Percentiles rank a stretch among this genome's conserved stretches.
phyloP scores from a whole-genome alignment of 1,140 invertebrate genomes.

The Bombus breviceps region DNA sequence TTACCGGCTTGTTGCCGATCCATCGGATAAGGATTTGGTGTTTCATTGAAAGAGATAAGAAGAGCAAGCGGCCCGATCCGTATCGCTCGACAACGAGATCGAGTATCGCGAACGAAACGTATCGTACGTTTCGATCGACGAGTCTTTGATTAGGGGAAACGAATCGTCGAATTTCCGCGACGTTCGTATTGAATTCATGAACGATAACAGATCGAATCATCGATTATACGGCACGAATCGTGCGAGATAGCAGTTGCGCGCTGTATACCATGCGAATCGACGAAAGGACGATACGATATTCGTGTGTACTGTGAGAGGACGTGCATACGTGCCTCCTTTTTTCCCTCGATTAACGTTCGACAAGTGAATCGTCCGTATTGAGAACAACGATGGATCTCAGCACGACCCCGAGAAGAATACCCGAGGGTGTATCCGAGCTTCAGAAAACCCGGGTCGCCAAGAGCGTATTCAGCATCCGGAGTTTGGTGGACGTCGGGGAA shows the following conservation, averaged over 20 bases:
- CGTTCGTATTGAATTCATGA: not conserved
- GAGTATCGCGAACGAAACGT: too few species aligned
- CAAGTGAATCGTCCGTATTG: not conserved
- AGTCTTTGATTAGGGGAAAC: not conserved
- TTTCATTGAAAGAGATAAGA: slow-evolving; percentile 25
- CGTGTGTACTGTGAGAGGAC: slow-evolving; percentile 21
- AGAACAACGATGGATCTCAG: slow-evolving; percentile 77
- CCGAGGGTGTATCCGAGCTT: slow-evolving; percentile 73
- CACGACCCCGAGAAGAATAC: slow-evolving; percentile 75
- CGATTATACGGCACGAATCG: not conserved
- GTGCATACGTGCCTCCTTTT: slow-evolving; percentile 1
- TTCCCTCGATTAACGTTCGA: not conserved
- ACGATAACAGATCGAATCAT: not conserved
- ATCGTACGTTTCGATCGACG: too few species aligned
- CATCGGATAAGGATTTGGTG: not conserved
- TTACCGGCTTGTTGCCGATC: not conserved
- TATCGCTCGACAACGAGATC: not conserved
- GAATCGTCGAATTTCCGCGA: not conserved
- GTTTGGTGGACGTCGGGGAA: slow-evolving; percentile 83
- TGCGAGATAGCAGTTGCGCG: not conserved
- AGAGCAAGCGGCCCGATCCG: too few species aligned
- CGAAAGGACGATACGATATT: slow-evolving; percentile 22
- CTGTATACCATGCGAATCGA: slow-evolving; percentile 24
- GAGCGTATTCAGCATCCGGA: slow-evolving; percentile 84
- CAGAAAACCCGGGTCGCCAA: slow-evolving; percentile 83